Conservation (phyloP, 2,888 invertebrate species). For the Sericinus montela region DNA sequence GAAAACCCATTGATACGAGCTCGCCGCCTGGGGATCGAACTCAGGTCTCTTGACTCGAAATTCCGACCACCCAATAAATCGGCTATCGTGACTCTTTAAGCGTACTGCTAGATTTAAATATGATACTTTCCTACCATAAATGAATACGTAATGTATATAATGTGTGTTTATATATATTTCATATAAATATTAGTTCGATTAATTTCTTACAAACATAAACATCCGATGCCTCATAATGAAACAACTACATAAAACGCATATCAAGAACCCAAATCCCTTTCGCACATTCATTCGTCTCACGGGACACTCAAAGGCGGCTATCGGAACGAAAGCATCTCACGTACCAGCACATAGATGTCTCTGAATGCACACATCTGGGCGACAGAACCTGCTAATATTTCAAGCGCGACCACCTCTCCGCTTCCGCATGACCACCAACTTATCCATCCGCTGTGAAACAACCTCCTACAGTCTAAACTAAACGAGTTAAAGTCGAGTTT, state of each 20-base stretch:
- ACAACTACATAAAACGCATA: slow-evolving; percentile 11
- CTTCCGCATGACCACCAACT: slow-evolving; percentile 53
- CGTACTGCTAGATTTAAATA: too few relatives aligned
- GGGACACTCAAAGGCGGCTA: slow-evolving; percentile 55
- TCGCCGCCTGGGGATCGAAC: too few relatives aligned
- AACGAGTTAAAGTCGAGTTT: slow-evolving; percentile 29
- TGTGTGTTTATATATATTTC: too few relatives aligned
- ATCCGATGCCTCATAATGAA: not conserved
- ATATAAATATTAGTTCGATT: not conserved
- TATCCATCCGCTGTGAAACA: slow-evolving; percentile 16
- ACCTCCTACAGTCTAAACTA: slow-evolving; percentile 18
- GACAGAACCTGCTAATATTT: slow-evolving; percentile 69
- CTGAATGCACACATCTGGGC: slow-evolving; percentile 67
- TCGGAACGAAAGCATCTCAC: slow-evolving; percentile 66
- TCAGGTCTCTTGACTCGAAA: too few relatives aligned
- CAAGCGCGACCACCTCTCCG: slow-evolving; percentile 61
- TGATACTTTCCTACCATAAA: too few relatives aligned
- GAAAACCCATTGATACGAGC: too few relatives aligned
- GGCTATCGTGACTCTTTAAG: too few relatives aligned
- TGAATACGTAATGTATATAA: too few relatives aligned
- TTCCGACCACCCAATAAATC: too few relatives aligned
- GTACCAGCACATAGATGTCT: slow-evolving; percentile 41
- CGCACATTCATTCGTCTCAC: slow-evolving; percentile 16
- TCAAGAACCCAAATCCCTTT: slow-evolving; percentile 13
- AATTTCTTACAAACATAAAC: not conserved